Percentiles rank a stretch among this genome's conserved stretches.
Conservation (phyloP, 2,113 vertebrate genomes). For the Spilogale gracilis region DNA sequence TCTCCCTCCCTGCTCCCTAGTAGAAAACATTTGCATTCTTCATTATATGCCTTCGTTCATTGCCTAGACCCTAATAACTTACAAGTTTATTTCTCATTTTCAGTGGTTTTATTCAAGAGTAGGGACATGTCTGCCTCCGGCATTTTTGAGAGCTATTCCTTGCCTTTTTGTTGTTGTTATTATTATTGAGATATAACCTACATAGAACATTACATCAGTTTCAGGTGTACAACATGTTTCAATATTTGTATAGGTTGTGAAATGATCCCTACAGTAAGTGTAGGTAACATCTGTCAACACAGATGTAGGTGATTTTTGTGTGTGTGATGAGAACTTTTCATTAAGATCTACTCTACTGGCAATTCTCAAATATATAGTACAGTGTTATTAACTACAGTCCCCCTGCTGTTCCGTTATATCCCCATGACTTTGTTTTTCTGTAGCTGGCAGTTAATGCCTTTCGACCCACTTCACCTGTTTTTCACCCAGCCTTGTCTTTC, state of each 20-base stretch:
- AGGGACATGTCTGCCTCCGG: background rate
- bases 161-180: background rate
- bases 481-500: background rate
- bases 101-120: background rate
- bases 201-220: background rate
- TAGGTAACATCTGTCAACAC: background rate
- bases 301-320: background rate
- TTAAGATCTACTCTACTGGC: background rate
- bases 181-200: background rate
- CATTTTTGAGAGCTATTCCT: background rate
- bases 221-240: background rate
- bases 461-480: background rate
- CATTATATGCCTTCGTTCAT: background rate
- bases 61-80: background rate
- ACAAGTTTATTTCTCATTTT: background rate
- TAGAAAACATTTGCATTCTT: background rate
- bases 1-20: fast-evolving
- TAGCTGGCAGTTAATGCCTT: background rate
- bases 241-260: background rate
- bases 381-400: background rate
- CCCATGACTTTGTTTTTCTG: background rate
- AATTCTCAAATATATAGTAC: background rate
- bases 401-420: background rate
- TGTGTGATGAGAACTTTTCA: background rate
- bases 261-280: background rate